Evolutionary conservation across 2,888 invertebrate species (phyloP).

Genomic region (Ernsta delagoae): DNA sequence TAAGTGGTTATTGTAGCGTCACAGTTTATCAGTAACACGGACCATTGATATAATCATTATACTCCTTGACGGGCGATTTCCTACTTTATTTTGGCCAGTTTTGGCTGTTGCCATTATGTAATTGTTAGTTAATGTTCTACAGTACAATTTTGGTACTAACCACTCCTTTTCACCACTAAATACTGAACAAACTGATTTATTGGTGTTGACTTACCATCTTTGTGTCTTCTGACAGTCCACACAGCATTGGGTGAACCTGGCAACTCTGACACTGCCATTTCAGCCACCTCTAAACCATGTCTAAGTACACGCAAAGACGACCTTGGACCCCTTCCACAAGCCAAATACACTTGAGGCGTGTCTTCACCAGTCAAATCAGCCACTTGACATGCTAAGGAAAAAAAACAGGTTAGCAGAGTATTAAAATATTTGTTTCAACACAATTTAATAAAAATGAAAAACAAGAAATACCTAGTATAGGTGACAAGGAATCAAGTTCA

Average conservation of each 20-base stretch:
- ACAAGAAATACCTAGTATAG: conserved; percentile 89
- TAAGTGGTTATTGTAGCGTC: conserved; percentile 80
- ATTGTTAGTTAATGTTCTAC: background rate
- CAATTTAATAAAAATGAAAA: too few relatives aligned
- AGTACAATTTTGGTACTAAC: background rate
- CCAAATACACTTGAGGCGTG: conserved; percentile 98
- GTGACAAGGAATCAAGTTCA: conserved; percentile 97
- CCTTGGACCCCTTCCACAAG: conserved; percentile 97
- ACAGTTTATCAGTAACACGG: conserved; percentile 82
- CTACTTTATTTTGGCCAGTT: background rate
- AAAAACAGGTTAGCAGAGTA: background rate
- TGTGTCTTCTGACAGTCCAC: conserved; percentile 98
- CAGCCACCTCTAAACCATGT: conserved; percentile 99
- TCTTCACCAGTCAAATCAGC: conserved; percentile 99
- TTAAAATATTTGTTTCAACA: too few relatives aligned
- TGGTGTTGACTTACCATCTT: conserved; percentile 92
- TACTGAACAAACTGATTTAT: background rate
- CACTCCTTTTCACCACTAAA: conserved; percentile 36
- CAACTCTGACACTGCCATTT: conserved; percentile 99
- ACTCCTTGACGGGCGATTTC: conserved; percentile 51
- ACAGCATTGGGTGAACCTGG: conserved; percentile 99
- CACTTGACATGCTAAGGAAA: conserved; percentile 89
- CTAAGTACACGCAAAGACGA: conserved; percentile 96
- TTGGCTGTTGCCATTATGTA: background rate
- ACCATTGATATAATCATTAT: conserved; percentile 80